These are phyloP conservation scores for Volucella inflata DNA, from an alignment of 2,888 invertebrate genomes.

Conservation along the genomic window DNA sequence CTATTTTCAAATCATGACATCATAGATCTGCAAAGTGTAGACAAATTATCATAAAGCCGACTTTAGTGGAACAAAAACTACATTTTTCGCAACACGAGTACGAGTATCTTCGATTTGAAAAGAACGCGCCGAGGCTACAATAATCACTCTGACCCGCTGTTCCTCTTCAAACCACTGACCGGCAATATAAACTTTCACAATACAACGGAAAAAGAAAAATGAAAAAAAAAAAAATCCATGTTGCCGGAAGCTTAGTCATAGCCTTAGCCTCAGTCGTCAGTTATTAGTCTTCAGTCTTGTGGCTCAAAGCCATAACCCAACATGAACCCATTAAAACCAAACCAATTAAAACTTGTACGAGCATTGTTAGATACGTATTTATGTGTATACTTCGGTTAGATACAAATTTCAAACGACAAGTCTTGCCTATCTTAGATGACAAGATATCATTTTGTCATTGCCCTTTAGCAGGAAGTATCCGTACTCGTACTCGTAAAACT, in stretches of 20 bases:
- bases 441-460: constrained; percentile 13
- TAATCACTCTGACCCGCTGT: constrained; percentile 34
- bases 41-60: constrained; percentile 26
- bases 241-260: constrained; percentile 63
- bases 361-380: neutral
- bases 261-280: constrained; percentile 1
- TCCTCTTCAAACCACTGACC: constrained; percentile 44
- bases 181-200: constrained; percentile 44
- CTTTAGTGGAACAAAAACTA: neutral
- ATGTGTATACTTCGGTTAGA: neutral
- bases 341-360: constrained; percentile 4
- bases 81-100: neutral
- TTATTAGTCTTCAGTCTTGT: neutral
- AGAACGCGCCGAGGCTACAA: constrained; percentile 17
- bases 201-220: neutral
- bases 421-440: neutral
- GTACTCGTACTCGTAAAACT: no score
- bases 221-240: neutral
- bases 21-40: constrained; percentile 34
- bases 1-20: constrained; percentile 36
- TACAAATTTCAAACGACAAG: neutral
- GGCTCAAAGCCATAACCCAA: neutral
- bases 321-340: neutral
- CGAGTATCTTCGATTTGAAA: constrained; percentile 33
- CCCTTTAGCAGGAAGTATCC: neutral